A percentile compares a stretch with the other conserved stretches of the same genome.
Conservation (phyloP, 2,113 vertebrate genomes). For the Odontophorus gujanensis region DNA sequence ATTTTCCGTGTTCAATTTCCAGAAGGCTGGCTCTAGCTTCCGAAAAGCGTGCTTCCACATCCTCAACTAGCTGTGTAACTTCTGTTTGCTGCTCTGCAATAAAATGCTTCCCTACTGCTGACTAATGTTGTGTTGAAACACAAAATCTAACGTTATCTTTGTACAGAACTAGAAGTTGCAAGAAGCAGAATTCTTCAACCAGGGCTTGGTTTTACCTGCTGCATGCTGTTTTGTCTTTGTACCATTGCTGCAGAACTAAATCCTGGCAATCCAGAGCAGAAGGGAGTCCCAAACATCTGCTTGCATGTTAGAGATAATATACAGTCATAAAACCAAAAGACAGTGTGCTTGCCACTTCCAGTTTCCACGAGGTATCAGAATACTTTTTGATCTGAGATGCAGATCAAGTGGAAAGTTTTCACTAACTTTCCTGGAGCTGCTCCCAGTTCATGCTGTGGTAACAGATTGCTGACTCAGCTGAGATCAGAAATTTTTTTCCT, state of each 20-base stretch:
- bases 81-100: not conserved
- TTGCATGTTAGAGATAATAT: not conserved
- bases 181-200: not conserved
- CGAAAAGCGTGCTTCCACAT: not conserved
- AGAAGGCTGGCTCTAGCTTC: not conserved
- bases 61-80: not conserved
- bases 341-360: not conserved
- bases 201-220: not conserved
- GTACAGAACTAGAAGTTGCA: not conserved
- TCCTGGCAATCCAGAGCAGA: not conserved
- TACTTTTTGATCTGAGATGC: not conserved
- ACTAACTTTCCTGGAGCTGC: not conserved
- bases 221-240: not conserved
- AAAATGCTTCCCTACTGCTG: not conserved
- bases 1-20: not conserved
- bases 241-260: not conserved
- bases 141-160: not conserved
- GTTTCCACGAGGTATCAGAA: not conserved
- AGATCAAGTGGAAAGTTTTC: slow-evolving; percentile 2
- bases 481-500: not conserved
- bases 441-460: not conserved
- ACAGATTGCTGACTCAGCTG: not conserved
- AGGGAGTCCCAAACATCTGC: not conserved
- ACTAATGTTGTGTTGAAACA: not conserved
- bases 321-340: not conserved